Evolutionary conservation across 2,113 vertebrate species (phyloP).

Genomic region (Pogonocichla stellata): DNA sequence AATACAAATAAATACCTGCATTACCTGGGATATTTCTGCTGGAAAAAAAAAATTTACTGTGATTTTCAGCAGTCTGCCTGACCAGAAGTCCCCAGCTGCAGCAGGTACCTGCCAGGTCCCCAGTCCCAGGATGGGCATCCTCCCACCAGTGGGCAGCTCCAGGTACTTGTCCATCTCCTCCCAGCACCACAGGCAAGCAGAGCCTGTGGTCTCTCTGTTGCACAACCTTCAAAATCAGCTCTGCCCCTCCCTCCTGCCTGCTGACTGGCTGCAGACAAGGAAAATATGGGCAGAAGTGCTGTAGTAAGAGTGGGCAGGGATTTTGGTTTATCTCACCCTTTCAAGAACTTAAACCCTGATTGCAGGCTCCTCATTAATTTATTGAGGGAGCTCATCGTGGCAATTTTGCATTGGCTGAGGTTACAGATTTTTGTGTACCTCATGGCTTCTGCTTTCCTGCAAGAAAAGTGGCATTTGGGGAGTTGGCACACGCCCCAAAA

Average conservation of each 20-base stretch:
- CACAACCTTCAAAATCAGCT: background rate
- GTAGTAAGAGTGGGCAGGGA: background rate
- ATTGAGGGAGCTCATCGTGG: fast-evolving
- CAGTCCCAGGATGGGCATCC: background rate
- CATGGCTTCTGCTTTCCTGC: background rate
- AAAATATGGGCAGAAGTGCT: background rate
- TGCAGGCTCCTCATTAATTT: background rate
- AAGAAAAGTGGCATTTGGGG: background rate
- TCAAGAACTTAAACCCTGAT: background rate
- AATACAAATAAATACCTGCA: background rate
- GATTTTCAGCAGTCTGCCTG: background rate
- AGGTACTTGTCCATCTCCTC: background rate
- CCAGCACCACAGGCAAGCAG: fast-evolving
- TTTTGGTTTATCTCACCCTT: background rate
- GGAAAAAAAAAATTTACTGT: fast-evolving
- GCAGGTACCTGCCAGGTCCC: conserved; percentile 25
- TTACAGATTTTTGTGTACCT: background rate
- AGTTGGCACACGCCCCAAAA: background rate
- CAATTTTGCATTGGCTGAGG: background rate
- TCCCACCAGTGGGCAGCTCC: background rate
- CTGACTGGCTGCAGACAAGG: background rate
- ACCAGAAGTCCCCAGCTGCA: background rate
- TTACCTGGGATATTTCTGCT: background rate
- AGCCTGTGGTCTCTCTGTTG: no score
- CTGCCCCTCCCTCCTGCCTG: background rate